phyloP scores from a whole-genome alignment of 2,113 vertebrate genomes.

The Chinchilla lanigera region DNA sequence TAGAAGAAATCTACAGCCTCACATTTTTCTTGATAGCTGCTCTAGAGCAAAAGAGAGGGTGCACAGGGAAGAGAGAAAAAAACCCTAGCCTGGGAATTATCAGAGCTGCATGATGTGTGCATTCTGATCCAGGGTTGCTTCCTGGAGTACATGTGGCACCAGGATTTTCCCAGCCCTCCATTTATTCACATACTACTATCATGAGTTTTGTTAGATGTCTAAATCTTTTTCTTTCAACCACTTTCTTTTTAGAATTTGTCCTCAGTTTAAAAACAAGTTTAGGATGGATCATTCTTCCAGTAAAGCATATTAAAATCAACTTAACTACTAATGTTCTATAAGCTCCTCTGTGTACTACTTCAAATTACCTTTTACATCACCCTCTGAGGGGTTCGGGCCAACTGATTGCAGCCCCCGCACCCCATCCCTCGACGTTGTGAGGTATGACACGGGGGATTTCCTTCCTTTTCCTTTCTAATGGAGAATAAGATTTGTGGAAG shows the following conservation, averaged over 20 bases:
- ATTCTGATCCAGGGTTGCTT: background rate
- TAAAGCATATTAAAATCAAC: background rate
- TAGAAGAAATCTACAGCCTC: background rate
- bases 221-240: conserved; percentile 6
- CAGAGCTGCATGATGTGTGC: no score
- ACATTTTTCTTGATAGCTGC: background rate
- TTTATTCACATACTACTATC: background rate
- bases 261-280: background rate
- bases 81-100: no score
- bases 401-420: background rate
- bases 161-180: background rate
- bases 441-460: background rate
- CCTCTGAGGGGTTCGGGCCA: background rate
- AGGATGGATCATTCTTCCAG: background rate
- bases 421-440: rapidly evolving
- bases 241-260: background rate
- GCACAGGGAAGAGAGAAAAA: background rate
- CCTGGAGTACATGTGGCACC: background rate
- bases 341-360: background rate
- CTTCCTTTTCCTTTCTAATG: conserved; percentile 26
- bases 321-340: background rate
- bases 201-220: background rate
- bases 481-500: conserved; percentile 29
- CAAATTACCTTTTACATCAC: background rate
- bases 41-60: background rate